Percentiles rank a stretch among this genome's conserved stretches.
Evolutionary conservation across 2,888 invertebrate species (phyloP).

Genomic region (Tipula vernalis): DNA sequence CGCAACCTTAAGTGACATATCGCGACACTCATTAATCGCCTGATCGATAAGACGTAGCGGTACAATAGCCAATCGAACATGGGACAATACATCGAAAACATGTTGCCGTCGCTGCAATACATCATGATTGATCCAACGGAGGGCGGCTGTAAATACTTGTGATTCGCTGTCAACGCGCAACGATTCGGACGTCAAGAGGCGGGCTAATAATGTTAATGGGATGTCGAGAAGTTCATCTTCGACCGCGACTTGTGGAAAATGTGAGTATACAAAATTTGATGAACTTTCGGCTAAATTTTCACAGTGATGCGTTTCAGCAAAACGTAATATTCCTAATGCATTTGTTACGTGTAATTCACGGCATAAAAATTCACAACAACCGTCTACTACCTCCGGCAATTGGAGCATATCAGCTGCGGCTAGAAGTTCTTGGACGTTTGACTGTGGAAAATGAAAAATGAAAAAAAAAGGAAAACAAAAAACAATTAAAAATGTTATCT

Average conservation of each 20-base stretch:
- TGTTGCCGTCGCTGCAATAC: slow-evolving; percentile 61
- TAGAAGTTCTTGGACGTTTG: slow-evolving; percentile 78
- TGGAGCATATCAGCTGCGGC: slow-evolving; percentile 88
- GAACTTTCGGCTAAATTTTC: slow-evolving; percentile 63
- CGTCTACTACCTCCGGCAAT: slow-evolving; percentile 66
- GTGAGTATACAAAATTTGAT: slow-evolving; percentile 66
- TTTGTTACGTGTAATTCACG: slow-evolving; percentile 77
- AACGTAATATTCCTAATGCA: slow-evolving; percentile 80
- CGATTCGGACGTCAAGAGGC: slow-evolving; percentile 71
- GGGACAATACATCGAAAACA: slow-evolving; percentile 73
- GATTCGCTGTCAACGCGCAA: slow-evolving; percentile 79
- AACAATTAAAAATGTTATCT: neutral
- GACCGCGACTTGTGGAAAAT: slow-evolving; percentile 67
- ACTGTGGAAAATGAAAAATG: slow-evolving; percentile 23
- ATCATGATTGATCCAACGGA: slow-evolving; percentile 79
- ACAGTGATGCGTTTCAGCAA: slow-evolving; percentile 82
- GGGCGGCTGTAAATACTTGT: slow-evolving; percentile 77
- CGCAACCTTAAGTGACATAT: slow-evolving; percentile 69
- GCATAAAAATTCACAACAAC: slow-evolving; percentile 74
- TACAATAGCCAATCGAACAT: slow-evolving; percentile 72
- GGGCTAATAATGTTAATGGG: slow-evolving; percentile 61
- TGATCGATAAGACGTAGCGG: slow-evolving; percentile 66
- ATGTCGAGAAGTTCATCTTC: slow-evolving; percentile 81
- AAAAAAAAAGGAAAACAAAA: too few species aligned
- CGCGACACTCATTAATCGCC: slow-evolving; percentile 62